phyloP scores from a whole-genome alignment of 2,113 vertebrate genomes.

The Syrrhaptes paradoxus region DNA sequence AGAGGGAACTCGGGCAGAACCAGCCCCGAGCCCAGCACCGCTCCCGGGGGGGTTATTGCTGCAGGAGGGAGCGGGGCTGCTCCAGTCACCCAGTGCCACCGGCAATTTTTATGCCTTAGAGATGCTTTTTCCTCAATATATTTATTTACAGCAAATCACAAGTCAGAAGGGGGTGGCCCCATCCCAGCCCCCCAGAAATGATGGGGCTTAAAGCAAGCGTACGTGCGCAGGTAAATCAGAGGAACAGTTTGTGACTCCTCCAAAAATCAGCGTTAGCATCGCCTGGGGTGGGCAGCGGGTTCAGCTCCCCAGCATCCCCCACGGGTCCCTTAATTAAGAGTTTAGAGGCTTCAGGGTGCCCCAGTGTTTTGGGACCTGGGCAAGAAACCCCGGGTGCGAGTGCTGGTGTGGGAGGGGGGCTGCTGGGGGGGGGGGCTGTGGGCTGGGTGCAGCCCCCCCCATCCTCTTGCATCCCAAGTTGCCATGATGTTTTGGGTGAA shows the following conservation, averaged over 20 bases:
- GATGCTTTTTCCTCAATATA: neutral
- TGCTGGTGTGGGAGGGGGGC: neutral
- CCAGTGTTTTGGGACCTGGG: neutral
- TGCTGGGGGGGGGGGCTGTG: neutral
- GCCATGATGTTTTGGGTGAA: neutral
- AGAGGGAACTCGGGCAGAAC: neutral
- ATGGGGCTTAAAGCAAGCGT: neutral
- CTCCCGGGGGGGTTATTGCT: neutral
- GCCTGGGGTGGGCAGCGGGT: neutral
- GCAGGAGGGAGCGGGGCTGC: neutral
- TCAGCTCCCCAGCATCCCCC: neutral
- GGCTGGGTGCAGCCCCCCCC: neutral
- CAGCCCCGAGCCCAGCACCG: accelerated
- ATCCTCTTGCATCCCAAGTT: neutral
- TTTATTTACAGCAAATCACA: neutral
- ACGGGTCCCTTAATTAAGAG: accelerated
- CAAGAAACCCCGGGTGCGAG: accelerated
- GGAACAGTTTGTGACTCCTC: neutral
- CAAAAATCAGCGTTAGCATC: neutral
- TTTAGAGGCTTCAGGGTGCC: neutral
- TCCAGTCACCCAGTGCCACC: accelerated
- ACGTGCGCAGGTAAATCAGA: neutral
- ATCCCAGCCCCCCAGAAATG: accelerated
- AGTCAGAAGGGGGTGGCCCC: neutral
- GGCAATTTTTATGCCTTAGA: neutral